Percentiles rank a stretch among this genome's conserved stretches.
Evolutionary conservation across 1,140 invertebrate species (phyloP).

Genomic region (Leptoteleia sp.): DNA sequence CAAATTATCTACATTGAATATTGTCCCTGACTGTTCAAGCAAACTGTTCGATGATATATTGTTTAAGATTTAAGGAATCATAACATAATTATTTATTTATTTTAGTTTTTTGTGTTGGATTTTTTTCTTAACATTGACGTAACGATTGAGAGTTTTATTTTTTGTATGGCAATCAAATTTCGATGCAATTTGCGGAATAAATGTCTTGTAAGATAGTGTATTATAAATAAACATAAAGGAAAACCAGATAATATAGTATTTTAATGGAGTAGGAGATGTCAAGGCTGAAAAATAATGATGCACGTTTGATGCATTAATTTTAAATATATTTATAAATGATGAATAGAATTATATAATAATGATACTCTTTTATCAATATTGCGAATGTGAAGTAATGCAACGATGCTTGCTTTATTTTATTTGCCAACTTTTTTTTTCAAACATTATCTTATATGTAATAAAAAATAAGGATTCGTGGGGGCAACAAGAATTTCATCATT

Average conservation of each 20-base stretch:
- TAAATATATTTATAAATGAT: constrained; percentile 34
- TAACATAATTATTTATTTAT: too few relatives aligned
- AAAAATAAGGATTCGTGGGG: too few relatives aligned
- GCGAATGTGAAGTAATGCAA: background rate
- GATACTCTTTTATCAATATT: background rate
- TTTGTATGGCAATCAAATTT: constrained; percentile 6
- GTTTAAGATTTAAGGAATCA: too few relatives aligned
- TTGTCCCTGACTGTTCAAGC: too few relatives aligned
- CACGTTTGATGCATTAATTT: constrained; percentile 31
- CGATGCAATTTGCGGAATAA: background rate
- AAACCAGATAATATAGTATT: constrained; percentile 38
- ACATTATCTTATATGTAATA: constrained; percentile 8
- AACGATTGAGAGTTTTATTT: background rate
- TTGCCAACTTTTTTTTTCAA: background rate
- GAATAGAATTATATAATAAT: constrained; percentile 37
- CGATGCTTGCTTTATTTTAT: background rate
- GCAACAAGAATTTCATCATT: too few relatives aligned
- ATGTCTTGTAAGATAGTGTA: background rate
- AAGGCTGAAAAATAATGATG: constrained; percentile 33
- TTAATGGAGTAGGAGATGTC: constrained; percentile 34
- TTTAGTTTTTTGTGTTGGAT: background rate
- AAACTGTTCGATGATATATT: background rate
- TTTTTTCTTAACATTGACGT: background rate
- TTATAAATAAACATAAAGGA: constrained; percentile 44
- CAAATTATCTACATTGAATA: too few relatives aligned